Evolutionary conservation across 2,888 invertebrate genomes (phyloP).

Genomic region (Drosophila monieri): DNA sequence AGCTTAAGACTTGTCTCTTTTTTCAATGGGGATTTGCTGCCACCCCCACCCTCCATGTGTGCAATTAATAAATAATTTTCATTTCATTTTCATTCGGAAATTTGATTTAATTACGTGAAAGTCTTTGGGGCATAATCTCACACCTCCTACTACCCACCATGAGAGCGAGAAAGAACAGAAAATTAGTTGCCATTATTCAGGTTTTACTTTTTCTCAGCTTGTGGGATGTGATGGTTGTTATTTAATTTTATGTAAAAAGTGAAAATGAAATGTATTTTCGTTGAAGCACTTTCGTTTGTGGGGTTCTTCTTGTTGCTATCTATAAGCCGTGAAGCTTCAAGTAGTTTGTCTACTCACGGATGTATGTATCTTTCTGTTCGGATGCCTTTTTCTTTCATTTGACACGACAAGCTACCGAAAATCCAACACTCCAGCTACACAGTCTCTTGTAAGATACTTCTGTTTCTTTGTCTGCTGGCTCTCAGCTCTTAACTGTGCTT

Average conservation of each 20-base stretch:
- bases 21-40: constrained; percentile 56
- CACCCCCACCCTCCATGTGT: constrained; percentile 9
- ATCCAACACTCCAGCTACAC: constrained; percentile 59
- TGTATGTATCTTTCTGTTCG: constrained; percentile 42
- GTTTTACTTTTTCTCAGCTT: constrained; percentile 32
- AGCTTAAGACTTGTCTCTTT: constrained; percentile 29
- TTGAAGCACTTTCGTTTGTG: constrained; percentile 40
- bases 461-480: constrained; percentile 36
- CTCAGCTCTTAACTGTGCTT: constrained; percentile 56
- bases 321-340: constrained; percentile 76
- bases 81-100: constrained; percentile 75
- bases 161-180: constrained; percentile 60
- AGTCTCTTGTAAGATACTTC: constrained; percentile 29
- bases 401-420: constrained; percentile 64
- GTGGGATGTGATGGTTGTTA: constrained; percentile 49
- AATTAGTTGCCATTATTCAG: constrained; percentile 69
- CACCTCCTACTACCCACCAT: constrained; percentile 1
- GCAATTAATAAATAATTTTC: constrained; percentile 77
- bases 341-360: constrained; percentile 68
- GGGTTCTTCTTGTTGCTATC: constrained; percentile 57
- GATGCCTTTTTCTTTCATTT: constrained; percentile 29
- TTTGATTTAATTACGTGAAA: constrained; percentile 77
- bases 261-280: constrained; percentile 69
- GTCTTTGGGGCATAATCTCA: constrained; percentile 43
- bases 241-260: constrained; percentile 74